Evolutionary conservation across 2,888 invertebrate species (phyloP).

Genomic region (Panzeria rudis): DNA sequence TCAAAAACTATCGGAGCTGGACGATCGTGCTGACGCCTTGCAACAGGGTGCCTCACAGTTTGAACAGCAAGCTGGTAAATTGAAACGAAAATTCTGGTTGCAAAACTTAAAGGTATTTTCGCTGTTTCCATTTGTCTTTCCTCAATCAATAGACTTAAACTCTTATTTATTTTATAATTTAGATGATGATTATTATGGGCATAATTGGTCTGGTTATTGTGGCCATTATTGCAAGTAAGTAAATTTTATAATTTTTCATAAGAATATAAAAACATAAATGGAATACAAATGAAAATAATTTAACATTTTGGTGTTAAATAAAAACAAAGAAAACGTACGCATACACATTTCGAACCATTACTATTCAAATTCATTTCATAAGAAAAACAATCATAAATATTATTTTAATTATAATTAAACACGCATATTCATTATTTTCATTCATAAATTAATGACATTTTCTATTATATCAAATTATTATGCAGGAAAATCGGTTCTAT

Average conservation of each 20-base stretch:
- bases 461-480: background rate
- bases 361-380: constrained; percentile 1
- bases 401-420: constrained; percentile 16
- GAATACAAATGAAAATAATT: constrained; percentile 9
- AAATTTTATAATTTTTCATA: constrained; percentile 19
- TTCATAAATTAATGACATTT: background rate
- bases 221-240: constrained; percentile 95
- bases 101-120: constrained; percentile 93
- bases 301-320: constrained; percentile 10
- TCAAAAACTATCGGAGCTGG: constrained; percentile 96
- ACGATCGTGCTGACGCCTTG: constrained; percentile 97
- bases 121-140: constrained; percentile 7
- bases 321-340: background rate
- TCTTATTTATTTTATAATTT: constrained; percentile 75
- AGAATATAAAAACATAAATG: background rate
- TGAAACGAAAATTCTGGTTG: constrained; percentile 99
- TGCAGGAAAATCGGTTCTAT: background rate
- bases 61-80: constrained; percentile 97
- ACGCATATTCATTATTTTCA: background rate
- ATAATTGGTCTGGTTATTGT: constrained; percentile 92
- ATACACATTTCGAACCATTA: background rate
- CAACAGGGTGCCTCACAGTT: constrained; percentile 98
- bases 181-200: constrained; percentile 97
- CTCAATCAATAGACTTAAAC: background rate
- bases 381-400: constrained; percentile 5